Conservation (phyloP, 2,888 invertebrate species). For the Mesorhabditis spiculigera region DNA sequence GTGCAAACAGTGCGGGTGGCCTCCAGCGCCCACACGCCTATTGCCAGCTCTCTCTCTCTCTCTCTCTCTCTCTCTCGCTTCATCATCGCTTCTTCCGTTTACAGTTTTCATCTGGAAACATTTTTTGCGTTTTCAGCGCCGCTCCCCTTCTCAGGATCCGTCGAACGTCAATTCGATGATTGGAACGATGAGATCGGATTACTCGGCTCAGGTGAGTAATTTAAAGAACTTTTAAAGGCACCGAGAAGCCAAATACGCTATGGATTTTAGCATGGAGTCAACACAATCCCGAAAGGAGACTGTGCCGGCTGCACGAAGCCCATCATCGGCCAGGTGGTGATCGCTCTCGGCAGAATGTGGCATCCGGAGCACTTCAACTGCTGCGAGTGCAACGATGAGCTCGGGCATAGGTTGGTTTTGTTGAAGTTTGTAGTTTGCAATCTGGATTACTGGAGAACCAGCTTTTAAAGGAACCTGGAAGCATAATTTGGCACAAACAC, state of each 20-base stretch:
- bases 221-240: too few species aligned
- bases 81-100: too few species aligned
- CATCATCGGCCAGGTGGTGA: slow-evolving; percentile 91
- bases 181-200: slow-evolving; percentile 72
- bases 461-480: too few species aligned
- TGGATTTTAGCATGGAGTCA: slow-evolving; percentile 81
- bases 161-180: slow-evolving; percentile 75
- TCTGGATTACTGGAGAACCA: neutral
- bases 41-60: too few species aligned
- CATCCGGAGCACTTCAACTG: slow-evolving; percentile 99
- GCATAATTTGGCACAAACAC: too few species aligned
- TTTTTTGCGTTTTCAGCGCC: slow-evolving; percentile 27
- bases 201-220: neutral
- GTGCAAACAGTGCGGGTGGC: too few species aligned
- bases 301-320: slow-evolving; percentile 98
- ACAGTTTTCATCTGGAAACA: neutral
- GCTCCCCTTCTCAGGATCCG: slow-evolving; percentile 41
- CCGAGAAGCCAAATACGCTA: neutral
- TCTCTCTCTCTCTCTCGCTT: too few species aligned
- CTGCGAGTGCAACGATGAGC: slow-evolving; percentile 90
- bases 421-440: neutral
- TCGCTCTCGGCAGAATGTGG: slow-evolving; percentile 96
- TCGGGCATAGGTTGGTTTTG: slow-evolving; percentile 79
- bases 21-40: too few species aligned
- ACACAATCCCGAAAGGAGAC: slow-evolving; percentile 96